Conservation (phyloP, 2,797 vertebrate species). For the Poecilia velifera region DNA sequence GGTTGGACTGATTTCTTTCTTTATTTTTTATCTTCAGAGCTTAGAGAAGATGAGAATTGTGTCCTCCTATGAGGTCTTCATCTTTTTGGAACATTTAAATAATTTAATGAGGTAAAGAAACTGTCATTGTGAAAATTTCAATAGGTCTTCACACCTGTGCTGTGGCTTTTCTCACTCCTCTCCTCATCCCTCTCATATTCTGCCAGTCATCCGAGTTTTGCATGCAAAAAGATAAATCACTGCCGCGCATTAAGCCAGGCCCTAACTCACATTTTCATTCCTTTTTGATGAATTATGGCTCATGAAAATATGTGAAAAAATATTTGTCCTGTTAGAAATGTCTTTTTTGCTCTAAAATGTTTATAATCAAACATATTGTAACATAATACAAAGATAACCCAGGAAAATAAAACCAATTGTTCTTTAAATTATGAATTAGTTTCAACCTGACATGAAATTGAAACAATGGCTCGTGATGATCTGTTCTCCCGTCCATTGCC, state of each 20-base stretch:
- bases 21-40: background rate
- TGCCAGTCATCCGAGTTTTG: background rate
- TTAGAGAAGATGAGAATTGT: constrained; percentile 1
- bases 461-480: background rate
- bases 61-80: background rate
- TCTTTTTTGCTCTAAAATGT: background rate
- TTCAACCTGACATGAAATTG: background rate
- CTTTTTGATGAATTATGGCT: background rate
- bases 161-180: constrained; percentile 56
- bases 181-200: background rate
- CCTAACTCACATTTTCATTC: background rate
- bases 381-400: background rate
- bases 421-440: background rate
- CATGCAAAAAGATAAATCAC: background rate
- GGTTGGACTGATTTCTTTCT: background rate
- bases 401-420: background rate
- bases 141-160: constrained; percentile 54
- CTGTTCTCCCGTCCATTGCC: background rate
- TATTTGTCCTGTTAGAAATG: background rate
- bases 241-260: background rate
- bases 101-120: constrained; percentile 30
- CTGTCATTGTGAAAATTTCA: constrained; percentile 38
- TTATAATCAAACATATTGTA: background rate
- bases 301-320: background rate
- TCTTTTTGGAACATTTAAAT: constrained; percentile 52